Percentiles rank a stretch among this genome's conserved stretches.
These are phyloP conservation scores for Rambutsinella grinnellia DNA, from an alignment of 2,888 invertebrate genomes.

Conservation along the genomic window DNA sequence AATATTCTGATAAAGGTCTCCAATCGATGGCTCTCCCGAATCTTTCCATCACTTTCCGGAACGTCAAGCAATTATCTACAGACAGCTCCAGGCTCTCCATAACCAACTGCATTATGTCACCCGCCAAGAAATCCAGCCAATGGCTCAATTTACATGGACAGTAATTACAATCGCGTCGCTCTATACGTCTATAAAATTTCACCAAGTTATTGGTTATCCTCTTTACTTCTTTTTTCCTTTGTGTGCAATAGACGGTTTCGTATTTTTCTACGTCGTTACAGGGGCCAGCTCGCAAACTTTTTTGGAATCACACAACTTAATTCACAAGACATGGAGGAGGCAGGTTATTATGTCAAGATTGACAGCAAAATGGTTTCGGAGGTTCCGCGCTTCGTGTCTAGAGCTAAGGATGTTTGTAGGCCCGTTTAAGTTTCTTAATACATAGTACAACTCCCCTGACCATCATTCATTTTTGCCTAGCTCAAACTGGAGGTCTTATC, in stretches of 20 bases:
- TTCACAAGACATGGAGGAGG: background rate
- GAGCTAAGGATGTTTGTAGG: constrained; percentile 5
- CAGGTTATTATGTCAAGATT: background rate
- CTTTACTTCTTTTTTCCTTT: constrained; percentile 21
- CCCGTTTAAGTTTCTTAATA: constrained; percentile 1
- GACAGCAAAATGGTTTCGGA: constrained; percentile 2
- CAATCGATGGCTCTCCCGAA: too few relatives aligned
- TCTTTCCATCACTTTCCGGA: too few relatives aligned
- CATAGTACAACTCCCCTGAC: constrained; percentile 15
- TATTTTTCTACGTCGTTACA: constrained; percentile 19
- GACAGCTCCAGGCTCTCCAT: constrained; percentile 20
- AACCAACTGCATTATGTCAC: background rate
- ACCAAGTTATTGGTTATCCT: constrained; percentile 5
- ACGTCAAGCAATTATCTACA: constrained; percentile 5
- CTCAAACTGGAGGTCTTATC: constrained; percentile 21
- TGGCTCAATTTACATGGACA: constrained; percentile 4
- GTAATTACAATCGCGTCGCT: constrained; percentile 2
- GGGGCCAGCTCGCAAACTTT: constrained; percentile 15
- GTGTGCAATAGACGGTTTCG: constrained; percentile 10
- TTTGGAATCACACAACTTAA: background rate
- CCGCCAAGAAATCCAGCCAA: background rate
- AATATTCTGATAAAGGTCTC: too few relatives aligned
- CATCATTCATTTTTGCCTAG: constrained; percentile 25
- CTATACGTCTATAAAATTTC: constrained; percentile 16
- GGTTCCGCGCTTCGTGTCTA: constrained; percentile 6